A percentile compares a stretch with the other conserved stretches of the same genome.
phyloP scores from a whole-genome alignment of 2,113 vertebrate species.

The Halichoeres trimaculatus region DNA sequence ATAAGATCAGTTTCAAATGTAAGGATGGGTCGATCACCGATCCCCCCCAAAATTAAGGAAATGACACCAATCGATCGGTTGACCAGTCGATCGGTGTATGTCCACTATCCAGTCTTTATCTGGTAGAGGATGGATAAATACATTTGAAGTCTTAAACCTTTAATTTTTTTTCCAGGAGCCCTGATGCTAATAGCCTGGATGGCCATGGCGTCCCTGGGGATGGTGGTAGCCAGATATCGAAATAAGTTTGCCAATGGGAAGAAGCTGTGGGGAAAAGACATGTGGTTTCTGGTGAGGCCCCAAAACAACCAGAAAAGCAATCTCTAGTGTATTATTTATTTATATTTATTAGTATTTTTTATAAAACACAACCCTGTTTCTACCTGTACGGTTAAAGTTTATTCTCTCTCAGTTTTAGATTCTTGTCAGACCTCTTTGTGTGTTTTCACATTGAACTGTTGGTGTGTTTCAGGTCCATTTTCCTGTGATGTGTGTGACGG shows the following conservation, averaged over 20 bases:
- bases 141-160: neutral
- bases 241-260: conserved; percentile 55
- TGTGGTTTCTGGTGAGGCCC: conserved; percentile 84
- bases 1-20: too few relatives aligned
- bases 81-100: too few relatives aligned
- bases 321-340: too few relatives aligned
- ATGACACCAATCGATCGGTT: too few relatives aligned
- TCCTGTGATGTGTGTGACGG: conserved; percentile 77
- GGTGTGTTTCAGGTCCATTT: conserved; percentile 77
- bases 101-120: too few relatives aligned
- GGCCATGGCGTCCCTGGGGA: conserved; percentile 82
- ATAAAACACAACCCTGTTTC: too few relatives aligned
- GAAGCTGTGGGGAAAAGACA: conserved; percentile 70
- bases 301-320: neutral
- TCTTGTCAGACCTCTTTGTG: too few relatives aligned
- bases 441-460: neutral
- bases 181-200: conserved; percentile 87
- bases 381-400: too few relatives aligned
- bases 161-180: conserved; percentile 69
- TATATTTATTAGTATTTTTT: too few relatives aligned
- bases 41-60: too few relatives aligned
- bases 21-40: too few relatives aligned
- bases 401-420: too few relatives aligned
- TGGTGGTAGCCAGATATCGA: conserved; percentile 82
- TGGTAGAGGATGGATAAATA: neutral